Evolutionary conservation across 2,888 invertebrate species (phyloP), one percentile per base, ranked within the genome.

Genomic region (Phragmatobia fuliginosa): DNA sequence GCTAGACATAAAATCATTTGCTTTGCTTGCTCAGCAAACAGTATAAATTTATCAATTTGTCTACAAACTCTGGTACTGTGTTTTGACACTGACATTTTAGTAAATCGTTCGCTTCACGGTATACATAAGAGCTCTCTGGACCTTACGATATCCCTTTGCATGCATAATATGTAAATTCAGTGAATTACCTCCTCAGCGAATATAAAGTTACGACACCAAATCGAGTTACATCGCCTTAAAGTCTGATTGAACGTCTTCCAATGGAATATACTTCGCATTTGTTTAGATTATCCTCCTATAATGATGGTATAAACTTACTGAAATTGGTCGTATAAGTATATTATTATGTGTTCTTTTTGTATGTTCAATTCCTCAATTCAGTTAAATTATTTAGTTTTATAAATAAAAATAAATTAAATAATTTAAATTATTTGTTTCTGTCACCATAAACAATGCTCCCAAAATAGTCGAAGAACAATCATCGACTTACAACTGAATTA

Each of bases 121-220:
- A 71, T 78, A 73, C 76, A 78, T 71, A 70, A 69, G 70, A 71
- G 73, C 76, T 82, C 78, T 84, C 84, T 90, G 88, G 86, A 88
- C 88, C 87, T 84, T 85, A 88, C 87, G 87, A 88, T 85, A 84
- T 85, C 78, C 83, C 81, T 89, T 88, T 87, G 88, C 89, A 90
- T 91, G 86, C 89, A 91, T 92, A 91, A 91, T 92, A 86, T 81
- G 87, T 87, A 87, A 88, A 87, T 84, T 86, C 83, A 72, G 81
- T 78, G 87, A 88, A 90, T 87, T 88, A 86, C 87, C 78, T 89
- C 80, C 86, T 89, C 88, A 87, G 89, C 88, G 87, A 88, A 91
- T 91, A 91, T 89, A 91, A 91, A 92, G 90, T 91, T 88, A 87
- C 88, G 85, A 85, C 84, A 81, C 79, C 78, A 78, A 81, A 83